Percentiles rank a stretch among this genome's conserved stretches.
Evolutionary conservation across 2,797 vertebrate genomes (phyloP).

Genomic region (Lepilemur septentrionalis): DNA sequence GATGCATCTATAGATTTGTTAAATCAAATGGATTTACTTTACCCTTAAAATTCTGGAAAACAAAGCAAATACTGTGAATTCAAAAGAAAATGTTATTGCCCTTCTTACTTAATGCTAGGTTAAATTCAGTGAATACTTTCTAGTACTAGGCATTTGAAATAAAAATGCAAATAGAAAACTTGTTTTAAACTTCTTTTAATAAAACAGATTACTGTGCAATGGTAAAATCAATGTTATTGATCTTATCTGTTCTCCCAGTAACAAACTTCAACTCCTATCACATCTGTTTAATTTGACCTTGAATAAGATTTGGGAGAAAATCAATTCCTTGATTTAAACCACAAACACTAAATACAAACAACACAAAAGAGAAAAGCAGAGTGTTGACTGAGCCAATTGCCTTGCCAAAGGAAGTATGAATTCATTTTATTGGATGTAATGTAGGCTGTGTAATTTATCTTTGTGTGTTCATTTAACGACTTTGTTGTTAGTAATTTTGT

Average conservation of each 20-base stretch:
- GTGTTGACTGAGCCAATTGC: constrained; percentile 76
- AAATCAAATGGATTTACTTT: constrained; percentile 57
- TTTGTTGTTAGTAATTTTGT: constrained; percentile 69
- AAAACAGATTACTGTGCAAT: constrained; percentile 87
- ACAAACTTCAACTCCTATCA: constrained; percentile 81
- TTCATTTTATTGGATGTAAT: constrained; percentile 68
- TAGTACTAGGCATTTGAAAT: constrained; percentile 83
- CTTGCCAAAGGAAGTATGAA: constrained; percentile 75
- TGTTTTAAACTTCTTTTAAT: constrained; percentile 85
- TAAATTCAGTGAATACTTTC: constrained; percentile 70
- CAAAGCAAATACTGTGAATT: constrained; percentile 58
- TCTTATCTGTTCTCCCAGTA: constrained; percentile 80
- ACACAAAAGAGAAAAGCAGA: constrained; percentile 72
- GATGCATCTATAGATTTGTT: constrained; percentile 27
- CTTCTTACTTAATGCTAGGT: constrained; percentile 55
- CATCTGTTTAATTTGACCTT: constrained; percentile 86
- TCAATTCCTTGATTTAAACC: constrained; percentile 82
- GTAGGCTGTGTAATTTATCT: constrained; percentile 65
- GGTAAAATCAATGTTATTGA: constrained; percentile 87
- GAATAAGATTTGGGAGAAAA: constrained; percentile 82
- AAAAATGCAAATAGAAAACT: constrained; percentile 84
- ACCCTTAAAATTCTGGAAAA: constrained; percentile 62
- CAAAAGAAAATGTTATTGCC: constrained; percentile 40
- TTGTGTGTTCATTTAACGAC: constrained; percentile 45
- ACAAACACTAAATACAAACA: constrained; percentile 79